A percentile compares a stretch with the other conserved stretches of the same genome.
These are phyloP conservation scores for Podiceps cristatus DNA, from an alignment of 2,113 vertebrate genomes.

Conservation along the genomic window DNA sequence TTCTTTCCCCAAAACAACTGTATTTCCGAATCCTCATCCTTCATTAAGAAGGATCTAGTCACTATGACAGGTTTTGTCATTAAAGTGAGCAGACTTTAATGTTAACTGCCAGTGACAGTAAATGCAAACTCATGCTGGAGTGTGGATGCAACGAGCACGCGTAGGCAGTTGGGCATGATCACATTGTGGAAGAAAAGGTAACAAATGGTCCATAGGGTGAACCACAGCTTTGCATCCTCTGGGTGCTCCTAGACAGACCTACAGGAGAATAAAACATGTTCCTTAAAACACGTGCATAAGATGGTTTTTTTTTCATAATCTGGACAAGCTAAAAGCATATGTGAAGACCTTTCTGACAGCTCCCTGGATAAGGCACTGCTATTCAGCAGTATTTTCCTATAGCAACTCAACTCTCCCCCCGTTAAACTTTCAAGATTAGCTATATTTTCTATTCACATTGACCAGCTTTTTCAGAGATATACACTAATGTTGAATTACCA, in stretches of 20 bases:
- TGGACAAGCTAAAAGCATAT: not conserved
- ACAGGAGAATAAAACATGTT: not conserved
- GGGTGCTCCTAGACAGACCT: not conserved
- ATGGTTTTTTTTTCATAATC: not conserved
- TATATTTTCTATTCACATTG: not conserved
- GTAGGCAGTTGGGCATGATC: accelerated
- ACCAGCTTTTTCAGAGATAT: not conserved
- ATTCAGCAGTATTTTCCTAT: not conserved
- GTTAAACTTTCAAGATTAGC: not conserved
- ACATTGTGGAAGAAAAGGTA: not conserved
- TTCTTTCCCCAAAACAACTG: not conserved
- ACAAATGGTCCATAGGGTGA: not conserved
- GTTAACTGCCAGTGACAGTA: not conserved
- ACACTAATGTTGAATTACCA: not conserved
- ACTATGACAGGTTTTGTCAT: not conserved
- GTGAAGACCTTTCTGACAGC: not conserved
- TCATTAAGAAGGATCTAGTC: not conserved
- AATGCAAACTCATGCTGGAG: not conserved
- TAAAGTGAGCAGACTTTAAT: not conserved
- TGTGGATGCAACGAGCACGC: accelerated
- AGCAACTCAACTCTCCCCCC: not conserved
- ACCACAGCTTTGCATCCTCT: not conserved
- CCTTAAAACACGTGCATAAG: accelerated
- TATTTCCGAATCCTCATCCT: not conserved
- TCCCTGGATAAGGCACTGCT: not conserved